These are phyloP conservation scores for Thysanoteuthis rhombus DNA, from an alignment of 2,888 invertebrate species.

Conservation along the genomic window DNA sequence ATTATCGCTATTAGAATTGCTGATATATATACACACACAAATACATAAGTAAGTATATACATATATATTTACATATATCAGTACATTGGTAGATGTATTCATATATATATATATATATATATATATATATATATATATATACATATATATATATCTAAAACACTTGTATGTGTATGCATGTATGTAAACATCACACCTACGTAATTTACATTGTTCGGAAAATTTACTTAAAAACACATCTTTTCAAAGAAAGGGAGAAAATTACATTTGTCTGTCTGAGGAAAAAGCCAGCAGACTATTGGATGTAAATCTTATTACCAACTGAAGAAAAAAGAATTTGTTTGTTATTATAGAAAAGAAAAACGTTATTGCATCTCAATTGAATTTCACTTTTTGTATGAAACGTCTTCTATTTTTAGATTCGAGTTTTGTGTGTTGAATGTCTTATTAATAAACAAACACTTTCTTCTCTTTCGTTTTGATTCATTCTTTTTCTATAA, in stretches of 20 bases:
- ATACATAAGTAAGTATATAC: too few species aligned
- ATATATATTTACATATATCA: too few species aligned
- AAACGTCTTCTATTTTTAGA: neutral
- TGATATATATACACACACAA: too few species aligned
- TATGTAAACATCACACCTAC: neutral
- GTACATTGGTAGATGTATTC: too few species aligned
- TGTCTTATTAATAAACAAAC: neutral
- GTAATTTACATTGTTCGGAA: neutral
- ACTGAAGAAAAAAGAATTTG: neutral
- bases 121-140: neutral
- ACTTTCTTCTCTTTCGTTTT: neutral
- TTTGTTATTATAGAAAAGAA: neutral
- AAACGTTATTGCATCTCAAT: neutral
- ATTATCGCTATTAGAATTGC: too few species aligned
- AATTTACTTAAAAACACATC: constrained; percentile 12
- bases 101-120: neutral
- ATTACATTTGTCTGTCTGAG: neutral
- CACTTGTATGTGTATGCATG: too few species aligned
- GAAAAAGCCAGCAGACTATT: neutral
- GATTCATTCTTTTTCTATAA: neutral
- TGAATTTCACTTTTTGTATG: neutral
- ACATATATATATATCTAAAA: too few species aligned
- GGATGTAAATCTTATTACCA: neutral
- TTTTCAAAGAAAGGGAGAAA: neutral
- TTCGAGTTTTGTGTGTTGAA: neutral